phyloP scores from a whole-genome alignment of 2,797 vertebrate genomes.

The Leucoraja ocellata region DNA sequence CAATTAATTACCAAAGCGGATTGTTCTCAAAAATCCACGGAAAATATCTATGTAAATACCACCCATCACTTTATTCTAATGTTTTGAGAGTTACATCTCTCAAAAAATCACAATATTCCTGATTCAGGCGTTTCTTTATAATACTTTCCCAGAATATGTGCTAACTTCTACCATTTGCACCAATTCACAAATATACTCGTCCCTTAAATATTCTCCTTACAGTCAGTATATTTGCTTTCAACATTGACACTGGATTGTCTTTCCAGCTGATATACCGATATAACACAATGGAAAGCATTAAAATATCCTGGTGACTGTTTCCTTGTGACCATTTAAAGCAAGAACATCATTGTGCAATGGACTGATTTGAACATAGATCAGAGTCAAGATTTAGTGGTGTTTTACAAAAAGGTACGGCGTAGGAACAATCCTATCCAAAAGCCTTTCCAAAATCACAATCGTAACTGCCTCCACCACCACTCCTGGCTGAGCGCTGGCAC shows the following conservation, averaged over 20 bases:
- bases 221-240: neutral
- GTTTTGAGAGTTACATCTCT: neutral
- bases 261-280: neutral
- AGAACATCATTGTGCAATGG: neutral
- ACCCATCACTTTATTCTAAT: neutral
- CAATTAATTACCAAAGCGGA: no score
- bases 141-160: no score
- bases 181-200: neutral
- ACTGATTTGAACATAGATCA: neutral
- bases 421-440: no score
- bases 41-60: neutral
- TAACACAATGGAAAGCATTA: neutral
- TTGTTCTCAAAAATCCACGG: neutral
- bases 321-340: neutral
- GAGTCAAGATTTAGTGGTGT: no score
- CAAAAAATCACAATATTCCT: neutral
- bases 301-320: neutral
- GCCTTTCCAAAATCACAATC: no score
- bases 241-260: no score
- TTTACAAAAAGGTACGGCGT: no score
- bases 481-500: no score
- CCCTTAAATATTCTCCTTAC: neutral
- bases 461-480: no score
- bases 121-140: neutral
- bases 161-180: neutral